Percentiles rank a stretch among this genome's conserved stretches.
phyloP scores from a whole-genome alignment of 2,797 vertebrate genomes.

The Aselliscus stoliczkanus region DNA sequence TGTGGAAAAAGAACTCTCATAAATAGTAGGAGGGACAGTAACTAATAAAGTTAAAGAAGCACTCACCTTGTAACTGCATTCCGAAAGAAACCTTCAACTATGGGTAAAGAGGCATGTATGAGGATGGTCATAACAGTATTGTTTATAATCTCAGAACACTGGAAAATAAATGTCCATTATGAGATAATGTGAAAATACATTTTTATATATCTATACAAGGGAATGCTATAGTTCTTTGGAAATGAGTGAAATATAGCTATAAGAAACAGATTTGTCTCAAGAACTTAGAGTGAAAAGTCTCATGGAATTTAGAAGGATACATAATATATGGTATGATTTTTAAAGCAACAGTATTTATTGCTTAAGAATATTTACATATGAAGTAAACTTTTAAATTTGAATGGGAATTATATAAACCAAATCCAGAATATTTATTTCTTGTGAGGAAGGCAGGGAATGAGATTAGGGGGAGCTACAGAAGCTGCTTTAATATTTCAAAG shows the following conservation, averaged over 20 bases:
- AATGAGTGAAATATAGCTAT: background rate
- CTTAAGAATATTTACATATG: background rate
- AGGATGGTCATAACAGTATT: background rate
- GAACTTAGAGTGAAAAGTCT: background rate
- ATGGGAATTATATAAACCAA: background rate
- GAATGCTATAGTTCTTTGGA: background rate
- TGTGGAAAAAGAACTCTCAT: background rate
- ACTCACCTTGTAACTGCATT: background rate
- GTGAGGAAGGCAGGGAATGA: background rate
- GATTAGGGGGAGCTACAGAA: background rate
- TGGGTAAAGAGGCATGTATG: too few species aligned
- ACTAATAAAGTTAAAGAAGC: background rate
- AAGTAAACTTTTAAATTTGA: background rate
- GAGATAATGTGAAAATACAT: background rate
- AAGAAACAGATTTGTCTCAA: background rate
- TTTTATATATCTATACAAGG: background rate
- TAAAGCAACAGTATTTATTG: background rate
- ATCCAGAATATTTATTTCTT: background rate
- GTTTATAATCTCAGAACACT: background rate
- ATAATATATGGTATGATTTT: background rate
- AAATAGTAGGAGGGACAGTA: background rate
- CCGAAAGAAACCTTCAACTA: background rate
- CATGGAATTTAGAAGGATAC: background rate
- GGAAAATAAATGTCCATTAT: background rate
- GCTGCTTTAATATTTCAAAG: background rate